Conservation (phyloP, 2,888 invertebrate genomes). For the Melanargia galathea region DNA sequence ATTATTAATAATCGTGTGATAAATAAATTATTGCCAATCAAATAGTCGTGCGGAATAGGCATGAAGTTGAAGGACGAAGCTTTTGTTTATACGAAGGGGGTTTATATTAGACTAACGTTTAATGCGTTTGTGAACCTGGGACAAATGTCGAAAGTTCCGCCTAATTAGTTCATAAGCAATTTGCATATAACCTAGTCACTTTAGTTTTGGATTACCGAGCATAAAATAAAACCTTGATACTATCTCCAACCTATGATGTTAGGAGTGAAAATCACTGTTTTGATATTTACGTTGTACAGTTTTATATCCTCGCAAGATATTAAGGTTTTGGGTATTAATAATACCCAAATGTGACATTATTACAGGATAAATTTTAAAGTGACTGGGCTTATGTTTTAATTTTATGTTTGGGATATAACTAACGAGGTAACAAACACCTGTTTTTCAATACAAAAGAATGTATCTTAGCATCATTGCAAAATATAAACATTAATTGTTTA, state of each 20-base stretch:
- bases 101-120: conserved; percentile 30
- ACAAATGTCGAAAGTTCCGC: conserved; percentile 75
- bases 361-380: not conserved
- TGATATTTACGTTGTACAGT: no score
- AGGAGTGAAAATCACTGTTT: not conserved
- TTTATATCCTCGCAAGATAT: no score
- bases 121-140: conserved; percentile 49
- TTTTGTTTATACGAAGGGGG: conserved; percentile 25
- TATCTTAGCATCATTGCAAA: not conserved
- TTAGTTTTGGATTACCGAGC: not conserved
- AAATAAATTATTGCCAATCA: not conserved
- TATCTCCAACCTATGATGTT: not conserved
- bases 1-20: no score
- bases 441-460: not conserved
- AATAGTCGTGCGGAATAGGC: not conserved
- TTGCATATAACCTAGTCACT: conserved; percentile 3
- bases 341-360: not conserved
- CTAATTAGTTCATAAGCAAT: conserved; percentile 63
- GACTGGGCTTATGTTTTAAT: not conserved
- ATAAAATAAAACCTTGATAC: not conserved
- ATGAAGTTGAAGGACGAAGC: conserved; percentile 18
- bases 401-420: not conserved
- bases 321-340: no score
- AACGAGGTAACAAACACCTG: not conserved
- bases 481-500: no score